Percentiles rank a stretch among this genome's conserved stretches.
These are phyloP conservation scores for Neodiprion fabricii DNA, from an alignment of 1,140 invertebrate genomes.

Conservation along the genomic window DNA sequence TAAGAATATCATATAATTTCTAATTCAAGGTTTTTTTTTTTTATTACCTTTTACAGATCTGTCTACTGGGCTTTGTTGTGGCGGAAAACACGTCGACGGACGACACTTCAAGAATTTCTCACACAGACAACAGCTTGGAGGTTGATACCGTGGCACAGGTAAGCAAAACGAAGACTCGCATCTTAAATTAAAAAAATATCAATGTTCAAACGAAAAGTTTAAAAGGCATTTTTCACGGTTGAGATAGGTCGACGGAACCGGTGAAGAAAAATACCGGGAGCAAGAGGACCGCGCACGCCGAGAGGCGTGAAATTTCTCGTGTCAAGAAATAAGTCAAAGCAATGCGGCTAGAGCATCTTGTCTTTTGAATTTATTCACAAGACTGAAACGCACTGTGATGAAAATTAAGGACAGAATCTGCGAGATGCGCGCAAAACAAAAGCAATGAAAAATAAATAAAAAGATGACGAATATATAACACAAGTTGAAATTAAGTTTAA, in stretches of 20 bases:
- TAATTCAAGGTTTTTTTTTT: slow-evolving; percentile 19
- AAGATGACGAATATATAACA: too few relatives aligned
- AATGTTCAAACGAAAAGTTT: too few relatives aligned
- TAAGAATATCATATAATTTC: background rate
- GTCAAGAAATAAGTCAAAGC: too few relatives aligned
- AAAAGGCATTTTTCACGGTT: too few relatives aligned
- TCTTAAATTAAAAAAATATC: slow-evolving; percentile 7
- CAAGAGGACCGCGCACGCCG: background rate
- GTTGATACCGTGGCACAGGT: slow-evolving; percentile 48
- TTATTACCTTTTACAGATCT: slow-evolving; percentile 46
- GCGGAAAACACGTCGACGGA: slow-evolving; percentile 55
- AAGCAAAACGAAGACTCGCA: slow-evolving; percentile 25
- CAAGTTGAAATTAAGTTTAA: too few relatives aligned
- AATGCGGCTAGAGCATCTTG: too few relatives aligned
- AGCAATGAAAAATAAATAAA: too few relatives aligned
- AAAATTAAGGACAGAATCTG: too few relatives aligned
- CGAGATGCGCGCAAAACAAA: too few relatives aligned
- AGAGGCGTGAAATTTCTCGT: too few relatives aligned
- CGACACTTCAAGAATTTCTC: slow-evolving; percentile 44
- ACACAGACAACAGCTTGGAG: slow-evolving; percentile 41
- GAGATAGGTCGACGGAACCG: background rate
- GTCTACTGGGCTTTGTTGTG: slow-evolving; percentile 47
- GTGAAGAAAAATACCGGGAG: background rate
- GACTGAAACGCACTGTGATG: too few relatives aligned
- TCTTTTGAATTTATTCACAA: too few relatives aligned